A percentile compares a stretch with the other conserved stretches of the same genome.
These are phyloP conservation scores for Oceanodroma tethys DNA, from an alignment of 2,113 vertebrate genomes.

Conservation along the genomic window DNA sequence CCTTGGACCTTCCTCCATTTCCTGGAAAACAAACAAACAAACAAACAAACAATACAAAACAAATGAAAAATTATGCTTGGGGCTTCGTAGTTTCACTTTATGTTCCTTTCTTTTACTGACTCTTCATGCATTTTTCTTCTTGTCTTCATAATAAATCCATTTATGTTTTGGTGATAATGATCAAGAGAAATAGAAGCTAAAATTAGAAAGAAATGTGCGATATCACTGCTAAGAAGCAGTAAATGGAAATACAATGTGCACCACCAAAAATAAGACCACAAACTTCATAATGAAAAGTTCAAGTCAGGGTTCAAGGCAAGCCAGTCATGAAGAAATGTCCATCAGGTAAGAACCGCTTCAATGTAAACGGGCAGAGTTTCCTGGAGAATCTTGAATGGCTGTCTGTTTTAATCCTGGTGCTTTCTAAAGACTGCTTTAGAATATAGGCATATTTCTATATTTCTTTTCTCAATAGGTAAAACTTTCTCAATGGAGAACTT, in stretches of 20 bases:
- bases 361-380: background rate
- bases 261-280: accelerated
- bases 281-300: background rate
- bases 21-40: background rate
- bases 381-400: background rate
- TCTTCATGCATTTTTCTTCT: background rate
- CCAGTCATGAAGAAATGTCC: background rate
- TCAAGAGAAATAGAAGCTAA: background rate
- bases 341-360: background rate
- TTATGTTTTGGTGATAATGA: background rate
- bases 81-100: background rate
- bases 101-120: background rate
- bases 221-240: background rate
- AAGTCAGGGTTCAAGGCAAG: background rate
- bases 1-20: background rate
- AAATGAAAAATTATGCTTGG: background rate
- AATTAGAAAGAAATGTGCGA: background rate
- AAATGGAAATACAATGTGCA: background rate
- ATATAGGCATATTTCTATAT: background rate
- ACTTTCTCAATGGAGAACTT: background rate
- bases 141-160: background rate
- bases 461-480: background rate
- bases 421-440: background rate
- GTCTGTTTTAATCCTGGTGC: background rate
- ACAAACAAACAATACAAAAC: background rate